Evolutionary conservation across 2,888 invertebrate species (phyloP), one percentile per base, ranked within the genome.

Genomic region (Silvanus unidentatus): DNA sequence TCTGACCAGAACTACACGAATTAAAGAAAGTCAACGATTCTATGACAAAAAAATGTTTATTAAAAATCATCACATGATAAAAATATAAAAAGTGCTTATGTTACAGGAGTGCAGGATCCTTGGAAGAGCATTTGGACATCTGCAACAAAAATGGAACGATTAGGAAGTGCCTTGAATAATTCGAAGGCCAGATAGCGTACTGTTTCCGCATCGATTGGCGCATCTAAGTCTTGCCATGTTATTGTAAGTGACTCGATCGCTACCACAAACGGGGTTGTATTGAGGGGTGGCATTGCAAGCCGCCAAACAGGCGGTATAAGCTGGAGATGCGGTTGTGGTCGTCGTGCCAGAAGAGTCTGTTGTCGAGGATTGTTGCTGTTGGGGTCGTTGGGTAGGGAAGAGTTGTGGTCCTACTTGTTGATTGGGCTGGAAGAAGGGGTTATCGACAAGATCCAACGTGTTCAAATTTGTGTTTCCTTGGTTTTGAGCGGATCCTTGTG

Each of bases 251-350:
- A 64, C 55, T n/a, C 60, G 53, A 49, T 75, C 64, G 16, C 64
- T 61, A 8, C 74, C 75, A 50, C 75, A 76, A 5, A 75, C 69
- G 0, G 76, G 76, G 52, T 73, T 71, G 55, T 72, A 75, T 52
- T 74, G 68, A 0, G 65, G 30, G 0, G 73, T 71, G 6, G 64
- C 62, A 1, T 64, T 65, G 49, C 75, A 75, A 2, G 14, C 16
- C 11, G 42, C 44, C 37, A 62, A 35, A 44, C 63, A 64, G 9
- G 54, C 12, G 2, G 35, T 45, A 44, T 48, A 61, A 16, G 35
- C 16, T 4, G 54, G 53, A 1, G 60, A 53, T 5, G 59, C 40
- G 5, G 57, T 54, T 16, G 58, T 59, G 14, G 55, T 54, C 8
- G 58, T 55, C 10, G 54, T 41, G 2, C 46, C 48, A 8, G 22